Conservation (phyloP, 2,113 vertebrate genomes). For the Rynchops niger region DNA sequence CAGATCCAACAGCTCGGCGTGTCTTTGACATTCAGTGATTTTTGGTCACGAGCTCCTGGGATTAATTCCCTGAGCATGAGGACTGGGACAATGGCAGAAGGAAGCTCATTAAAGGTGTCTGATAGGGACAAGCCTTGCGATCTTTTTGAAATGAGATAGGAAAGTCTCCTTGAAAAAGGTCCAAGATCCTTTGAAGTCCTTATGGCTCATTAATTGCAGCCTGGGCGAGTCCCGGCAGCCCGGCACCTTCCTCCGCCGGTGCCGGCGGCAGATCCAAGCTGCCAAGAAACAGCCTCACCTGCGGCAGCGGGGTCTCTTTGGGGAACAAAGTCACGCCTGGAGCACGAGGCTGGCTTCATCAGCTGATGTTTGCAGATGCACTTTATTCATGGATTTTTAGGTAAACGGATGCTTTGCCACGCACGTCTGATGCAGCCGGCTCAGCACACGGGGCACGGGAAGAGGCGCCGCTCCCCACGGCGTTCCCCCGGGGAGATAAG, state of each 20-base stretch:
- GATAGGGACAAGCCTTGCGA: not conserved
- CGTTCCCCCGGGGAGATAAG: not conserved
- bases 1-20: not conserved
- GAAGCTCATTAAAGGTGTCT: not conserved
- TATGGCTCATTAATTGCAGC: not conserved
- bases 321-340: not conserved
- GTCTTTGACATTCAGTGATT: not conserved
- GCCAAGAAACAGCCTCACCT: not conserved
- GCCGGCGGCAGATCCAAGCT: not conserved
- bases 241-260: accelerated
- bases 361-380: accelerated
- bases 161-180: not conserved
- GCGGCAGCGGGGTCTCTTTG: not conserved
- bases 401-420: not conserved
- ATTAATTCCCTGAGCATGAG: not conserved
- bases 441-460: accelerated
- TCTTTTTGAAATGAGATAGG: not conserved
- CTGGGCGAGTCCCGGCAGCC: not conserved
- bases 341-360: not conserved
- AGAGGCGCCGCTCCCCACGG: accelerated
- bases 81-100: not conserved
- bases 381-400: not conserved
- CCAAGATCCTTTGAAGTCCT: not conserved
- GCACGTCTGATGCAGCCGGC: not conserved
- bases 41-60: not conserved